A percentile compares a stretch with the other conserved stretches of the same genome.
phyloP scores from a whole-genome alignment of 1,140 invertebrate genomes.

The Hycleus cichorii region DNA sequence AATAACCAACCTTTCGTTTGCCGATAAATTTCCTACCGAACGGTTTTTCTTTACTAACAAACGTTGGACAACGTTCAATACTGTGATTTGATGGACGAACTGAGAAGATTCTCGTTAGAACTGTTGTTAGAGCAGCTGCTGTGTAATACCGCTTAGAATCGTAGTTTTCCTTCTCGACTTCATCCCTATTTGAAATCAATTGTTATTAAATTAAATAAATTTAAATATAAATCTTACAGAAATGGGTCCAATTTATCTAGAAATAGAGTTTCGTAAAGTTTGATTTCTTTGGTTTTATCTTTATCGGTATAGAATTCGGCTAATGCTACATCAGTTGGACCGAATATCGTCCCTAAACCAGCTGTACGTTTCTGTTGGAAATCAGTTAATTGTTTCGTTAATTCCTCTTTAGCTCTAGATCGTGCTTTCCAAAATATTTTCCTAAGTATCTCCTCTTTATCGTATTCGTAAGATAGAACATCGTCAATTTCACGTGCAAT shows the following conservation, averaged over 20 bases:
- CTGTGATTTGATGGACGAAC: conserved; percentile 49
- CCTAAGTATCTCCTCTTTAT: conserved; percentile 82
- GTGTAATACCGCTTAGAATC: conserved; percentile 63
- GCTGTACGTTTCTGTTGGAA: conserved; percentile 85
- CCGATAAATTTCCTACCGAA: conserved; percentile 65
- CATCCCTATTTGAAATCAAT: conserved; percentile 47
- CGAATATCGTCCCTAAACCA: conserved; percentile 85
- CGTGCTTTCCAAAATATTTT: conserved; percentile 85
- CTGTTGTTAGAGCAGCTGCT: conserved; percentile 70
- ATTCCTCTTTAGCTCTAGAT: conserved; percentile 73
- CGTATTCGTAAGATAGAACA: conserved; percentile 68
- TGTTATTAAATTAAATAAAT: background rate
- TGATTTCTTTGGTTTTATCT: conserved; percentile 64
- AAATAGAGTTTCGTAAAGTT: conserved; percentile 64
- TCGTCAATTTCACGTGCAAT: conserved; percentile 84
- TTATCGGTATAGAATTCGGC: conserved; percentile 69
- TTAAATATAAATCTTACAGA: conserved; percentile 48
- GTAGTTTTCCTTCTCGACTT: conserved; percentile 61
- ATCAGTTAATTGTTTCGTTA: conserved; percentile 79
- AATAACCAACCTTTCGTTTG: conserved; percentile 50
- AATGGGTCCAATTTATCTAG: conserved; percentile 64
- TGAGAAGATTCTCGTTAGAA: conserved; percentile 66
- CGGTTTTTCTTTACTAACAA: conserved; percentile 79
- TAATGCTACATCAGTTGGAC: conserved; percentile 74
- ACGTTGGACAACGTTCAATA: conserved; percentile 64